Base-by-base conservation (phyloP, 2,888 invertebrate species). In the Trichopria drosophilae region DNA sequence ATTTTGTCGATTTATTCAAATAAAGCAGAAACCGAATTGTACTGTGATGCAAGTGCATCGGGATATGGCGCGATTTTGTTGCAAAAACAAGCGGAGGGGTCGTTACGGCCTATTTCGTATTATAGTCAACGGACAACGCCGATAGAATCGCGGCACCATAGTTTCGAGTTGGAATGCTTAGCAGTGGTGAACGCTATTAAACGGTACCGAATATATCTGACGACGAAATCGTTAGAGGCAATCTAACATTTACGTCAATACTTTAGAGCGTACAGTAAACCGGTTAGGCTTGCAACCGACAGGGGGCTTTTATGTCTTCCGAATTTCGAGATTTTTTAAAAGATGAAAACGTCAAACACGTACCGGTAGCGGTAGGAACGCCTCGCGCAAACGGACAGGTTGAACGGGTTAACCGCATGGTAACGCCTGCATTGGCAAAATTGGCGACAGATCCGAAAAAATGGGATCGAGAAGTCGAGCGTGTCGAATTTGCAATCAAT, bases 61-160 rank as follows among this genome's bases (percentile, higher is more conserved):
- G 72, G 68, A 1, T 68, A 57, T 49, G 67, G 67, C 0, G 63
- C 62, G 0, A 66, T 72, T 16, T 46, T 71, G 6, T 12, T 71
- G 47, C 73, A 70, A 45, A 62, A 53, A 51, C 63, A 70, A 35
- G 23, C 7, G 7, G 57, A 57, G 16, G 28, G 35, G 3, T 7
- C 19, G 4, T 37, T 53, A 20, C 22, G 63, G 18, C 66, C 65
- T 0, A 46, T 69, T 1, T 67, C 61, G 26, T 67, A 64, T 47
- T 69, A 62, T 55, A 65, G 67, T 36, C 55, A 62, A 26, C 48
- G 61, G 20, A 66, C 67, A 1, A 63, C 59, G 5, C 55, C 53
- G 2, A 22, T 37, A 1, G 67, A 69, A 49, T 45, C 64, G 1
- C 62, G 55, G 29, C 66, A 65, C 40, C 62, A 67, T 43, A 68